Evolutionary conservation across 2,888 invertebrate species (phyloP).

Genomic region (Tholera decimalis): DNA sequence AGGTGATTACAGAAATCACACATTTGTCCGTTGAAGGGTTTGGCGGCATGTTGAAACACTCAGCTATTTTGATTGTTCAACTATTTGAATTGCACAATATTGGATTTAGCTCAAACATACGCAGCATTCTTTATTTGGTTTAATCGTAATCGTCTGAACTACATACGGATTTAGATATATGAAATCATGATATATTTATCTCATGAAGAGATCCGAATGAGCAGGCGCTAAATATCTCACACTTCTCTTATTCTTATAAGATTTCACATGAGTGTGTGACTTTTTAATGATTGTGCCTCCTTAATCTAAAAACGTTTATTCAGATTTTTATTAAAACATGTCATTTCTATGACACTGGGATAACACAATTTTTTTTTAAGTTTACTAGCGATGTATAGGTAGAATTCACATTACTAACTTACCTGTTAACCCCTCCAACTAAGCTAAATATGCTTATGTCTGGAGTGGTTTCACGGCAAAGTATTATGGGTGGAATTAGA

Average conservation of each 20-base stretch:
- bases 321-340: not conserved
- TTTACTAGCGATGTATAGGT: no score
- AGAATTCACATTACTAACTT: no score
- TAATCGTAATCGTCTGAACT: constrained; percentile 41
- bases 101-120: constrained; percentile 44
- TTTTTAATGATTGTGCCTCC: constrained; percentile 59
- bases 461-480: no score
- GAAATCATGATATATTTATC: constrained; percentile 37
- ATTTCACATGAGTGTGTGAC: constrained; percentile 65
- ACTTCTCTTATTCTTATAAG: constrained; percentile 40
- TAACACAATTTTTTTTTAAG: no score
- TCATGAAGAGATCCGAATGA: constrained; percentile 32
- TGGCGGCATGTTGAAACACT: constrained; percentile 36
- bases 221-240: constrained; percentile 36
- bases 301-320: constrained; percentile 23
- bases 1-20: constrained; percentile 38
- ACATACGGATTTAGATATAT: constrained; percentile 46
- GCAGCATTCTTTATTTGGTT: constrained; percentile 51
- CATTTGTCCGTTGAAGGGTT: constrained; percentile 32
- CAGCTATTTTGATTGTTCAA: constrained; percentile 50
- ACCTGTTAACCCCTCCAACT: no score
- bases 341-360: constrained; percentile 11
- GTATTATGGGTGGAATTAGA: no score
- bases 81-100: constrained; percentile 49
- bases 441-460: no score